These are phyloP conservation scores for Oedothorax gibbosus DNA, from an alignment of 1,140 invertebrate species.

Conservation along the genomic window DNA sequence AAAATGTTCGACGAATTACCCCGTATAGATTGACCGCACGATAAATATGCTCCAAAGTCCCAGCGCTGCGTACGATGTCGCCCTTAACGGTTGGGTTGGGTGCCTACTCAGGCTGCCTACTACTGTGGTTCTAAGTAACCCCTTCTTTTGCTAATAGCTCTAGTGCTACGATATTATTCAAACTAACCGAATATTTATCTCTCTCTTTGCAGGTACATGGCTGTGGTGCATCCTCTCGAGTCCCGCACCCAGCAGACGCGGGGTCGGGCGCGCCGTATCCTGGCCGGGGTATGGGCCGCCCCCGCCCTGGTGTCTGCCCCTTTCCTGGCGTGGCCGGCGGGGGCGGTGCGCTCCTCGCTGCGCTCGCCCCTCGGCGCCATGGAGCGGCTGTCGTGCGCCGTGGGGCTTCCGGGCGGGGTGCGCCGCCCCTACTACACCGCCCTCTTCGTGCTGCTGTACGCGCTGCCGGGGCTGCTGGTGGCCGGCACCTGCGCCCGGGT, in stretches of 20 bases:
- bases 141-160: no score
- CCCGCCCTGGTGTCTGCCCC: constrained; percentile 68
- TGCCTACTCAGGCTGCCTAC: no score
- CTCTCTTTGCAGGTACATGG: constrained; percentile 69
- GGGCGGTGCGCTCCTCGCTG: constrained; percentile 65
- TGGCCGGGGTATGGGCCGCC: constrained; percentile 69
- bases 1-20: no score
- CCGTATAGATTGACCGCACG: no score
- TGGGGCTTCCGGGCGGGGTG: constrained; percentile 67
- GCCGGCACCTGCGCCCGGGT: constrained; percentile 69
- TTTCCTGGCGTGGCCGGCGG: constrained; percentile 65
- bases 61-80: no score
- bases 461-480: constrained; percentile 69
- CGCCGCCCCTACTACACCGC: constrained; percentile 69
- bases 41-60: no score
- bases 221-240: constrained; percentile 71
- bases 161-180: no score
- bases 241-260: constrained; percentile 69
- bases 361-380: constrained; percentile 67
- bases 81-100: no score
- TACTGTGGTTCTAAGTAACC: no score
- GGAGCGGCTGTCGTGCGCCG: constrained; percentile 68
- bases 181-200: neutral
- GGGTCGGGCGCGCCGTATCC: constrained; percentile 68
- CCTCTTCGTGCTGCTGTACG: constrained; percentile 70